These are phyloP conservation scores for Intellagama lesueurii DNA, from an alignment of 2,797 vertebrate species.

Conservation along the genomic window DNA sequence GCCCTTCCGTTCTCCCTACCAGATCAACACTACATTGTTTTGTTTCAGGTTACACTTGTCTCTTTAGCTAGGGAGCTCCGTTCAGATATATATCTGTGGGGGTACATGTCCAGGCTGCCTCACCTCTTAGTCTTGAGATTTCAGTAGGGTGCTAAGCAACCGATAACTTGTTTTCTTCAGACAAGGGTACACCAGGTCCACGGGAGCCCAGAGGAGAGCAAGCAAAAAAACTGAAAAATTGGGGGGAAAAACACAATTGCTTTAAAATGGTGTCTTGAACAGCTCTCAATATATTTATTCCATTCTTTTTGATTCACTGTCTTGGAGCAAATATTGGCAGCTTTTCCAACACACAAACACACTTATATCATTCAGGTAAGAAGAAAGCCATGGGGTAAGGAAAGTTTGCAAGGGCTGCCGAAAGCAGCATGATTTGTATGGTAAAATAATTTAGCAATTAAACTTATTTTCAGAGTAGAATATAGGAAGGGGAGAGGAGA, in stretches of 20 bases:
- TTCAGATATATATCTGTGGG: background rate
- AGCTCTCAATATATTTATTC: background rate
- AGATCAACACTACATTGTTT: background rate
- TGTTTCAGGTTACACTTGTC: background rate
- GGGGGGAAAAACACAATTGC: too few species aligned
- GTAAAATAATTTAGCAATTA: background rate
- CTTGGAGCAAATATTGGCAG: background rate
- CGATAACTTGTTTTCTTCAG: constrained; percentile 54
- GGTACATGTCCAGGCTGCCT: constrained; percentile 6
- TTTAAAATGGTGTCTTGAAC: background rate
- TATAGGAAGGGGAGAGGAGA: background rate
- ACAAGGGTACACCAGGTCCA: constrained; percentile 38
- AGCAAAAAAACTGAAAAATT: constrained; percentile 50
- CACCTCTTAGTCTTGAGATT: constrained; percentile 52
- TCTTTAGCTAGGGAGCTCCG: background rate
- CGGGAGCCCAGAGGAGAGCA: constrained; percentile 40
- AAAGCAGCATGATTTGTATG: too few species aligned
- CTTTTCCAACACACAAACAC: background rate
- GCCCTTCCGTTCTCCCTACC: too few species aligned
- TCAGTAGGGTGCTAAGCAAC: constrained; percentile 3
- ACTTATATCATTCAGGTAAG: too few species aligned
- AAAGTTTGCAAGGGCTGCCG: background rate
- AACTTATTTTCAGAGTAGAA: background rate
- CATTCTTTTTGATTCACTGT: background rate
- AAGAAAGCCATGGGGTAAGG: background rate